These are phyloP conservation scores for Alligator mississippiensis DNA, from an alignment of 2,113 vertebrate species.

Conservation along the genomic window DNA sequence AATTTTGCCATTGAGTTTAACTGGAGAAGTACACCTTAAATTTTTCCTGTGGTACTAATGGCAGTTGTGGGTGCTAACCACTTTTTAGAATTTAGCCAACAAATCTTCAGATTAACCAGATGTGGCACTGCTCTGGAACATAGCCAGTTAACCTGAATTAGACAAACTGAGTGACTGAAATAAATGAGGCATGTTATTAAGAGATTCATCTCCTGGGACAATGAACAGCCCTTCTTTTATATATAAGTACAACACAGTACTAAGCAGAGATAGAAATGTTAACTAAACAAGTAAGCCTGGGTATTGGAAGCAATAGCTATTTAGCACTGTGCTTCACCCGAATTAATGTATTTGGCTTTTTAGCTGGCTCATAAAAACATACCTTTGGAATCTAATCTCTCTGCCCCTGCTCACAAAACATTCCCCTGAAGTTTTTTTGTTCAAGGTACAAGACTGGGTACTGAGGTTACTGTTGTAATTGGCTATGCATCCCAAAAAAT, in stretches of 20 bases:
- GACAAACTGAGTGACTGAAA: not conserved
- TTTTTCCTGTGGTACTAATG: constrained; percentile 31
- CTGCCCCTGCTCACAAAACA: not conserved
- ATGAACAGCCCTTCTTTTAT: not conserved
- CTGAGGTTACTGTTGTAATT: not conserved
- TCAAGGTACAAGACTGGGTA: not conserved
- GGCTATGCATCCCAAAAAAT: not conserved
- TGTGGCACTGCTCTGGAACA: not conserved
- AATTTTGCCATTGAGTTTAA: constrained; percentile 13
- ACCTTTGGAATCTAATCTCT: too few species aligned
- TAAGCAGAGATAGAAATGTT: too few species aligned
- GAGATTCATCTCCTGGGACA: not conserved
- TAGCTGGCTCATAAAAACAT: too few species aligned
- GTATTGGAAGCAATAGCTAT: too few species aligned
- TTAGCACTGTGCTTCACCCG: not conserved
- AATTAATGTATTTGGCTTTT: too few species aligned
- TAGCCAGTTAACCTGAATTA: not conserved
- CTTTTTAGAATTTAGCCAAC: not conserved
- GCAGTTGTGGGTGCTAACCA: constrained; percentile 32
- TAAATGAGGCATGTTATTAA: not conserved
- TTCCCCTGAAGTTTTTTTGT: not conserved
- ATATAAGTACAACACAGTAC: too few species aligned
- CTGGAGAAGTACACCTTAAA: not conserved
- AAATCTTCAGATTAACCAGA: not conserved
- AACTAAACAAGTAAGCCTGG: too few species aligned